Evolutionary conservation across 2,797 vertebrate species (phyloP), one percentile per base, ranked within the genome.

Genomic region (Phylloscopus collybita): DNA sequence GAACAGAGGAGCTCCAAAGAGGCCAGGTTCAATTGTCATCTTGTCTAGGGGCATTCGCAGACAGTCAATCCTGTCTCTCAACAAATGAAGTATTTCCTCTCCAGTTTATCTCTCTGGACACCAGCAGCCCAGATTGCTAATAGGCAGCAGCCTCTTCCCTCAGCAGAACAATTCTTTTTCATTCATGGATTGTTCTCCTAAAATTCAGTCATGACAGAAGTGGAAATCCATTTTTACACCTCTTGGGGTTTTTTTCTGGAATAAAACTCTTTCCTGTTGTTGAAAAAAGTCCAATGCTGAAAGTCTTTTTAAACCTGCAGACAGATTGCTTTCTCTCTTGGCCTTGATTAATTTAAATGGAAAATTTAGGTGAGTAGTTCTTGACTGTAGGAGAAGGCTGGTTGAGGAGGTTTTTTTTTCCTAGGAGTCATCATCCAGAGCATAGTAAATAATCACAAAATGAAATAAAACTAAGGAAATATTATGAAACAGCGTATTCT

Each of bases 11-110:
- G 32, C 13, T 75, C 70, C 5, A 12, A 32, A 69, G 59, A 80
- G 47, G 59, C 59, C 72, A 66, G 15, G 32, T 80, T 90, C 91
- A 84, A 16, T 81, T 25, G 26, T 89, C 93, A 69, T 54, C 89
- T 89, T 79, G 70, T 79, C 80, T 88, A 21, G 51, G 80, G 83
- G 73, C 59, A 92, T 86, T 92, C 11, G 2, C 70, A 90, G 90
- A 26, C 36, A 81, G 70, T 88, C 86, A 95, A 20, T 86, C 70
- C 78, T 72, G 54, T 34, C 70, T 78, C 61, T 86, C 78, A 88
- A 66, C 57, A 92, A 88, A 65, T 92, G 83, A 88, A 86, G 79
- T 95, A 78, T 80, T 92, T 95, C 91, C 88, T 86, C 38, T 84
- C 67, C 44, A 84, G 56, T 94, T 93, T 89, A 80, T 91, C 71